Evolutionary conservation across 2,888 invertebrate genomes (phyloP).

Genomic region (Octonoba sinensis): DNA sequence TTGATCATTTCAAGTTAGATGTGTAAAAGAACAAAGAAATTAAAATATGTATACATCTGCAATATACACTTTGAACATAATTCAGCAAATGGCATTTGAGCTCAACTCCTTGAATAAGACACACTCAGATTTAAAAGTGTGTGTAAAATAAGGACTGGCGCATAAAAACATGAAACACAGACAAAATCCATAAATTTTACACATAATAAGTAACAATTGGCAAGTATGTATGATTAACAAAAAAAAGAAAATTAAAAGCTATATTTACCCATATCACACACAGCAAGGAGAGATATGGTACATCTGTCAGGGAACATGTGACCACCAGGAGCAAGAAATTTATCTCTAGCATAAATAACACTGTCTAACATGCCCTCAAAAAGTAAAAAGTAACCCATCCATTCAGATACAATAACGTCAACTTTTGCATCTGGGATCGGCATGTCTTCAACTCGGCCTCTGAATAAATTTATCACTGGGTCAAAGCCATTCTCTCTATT

Average conservation of each 20-base stretch:
- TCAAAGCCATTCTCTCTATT: constrained; percentile 81
- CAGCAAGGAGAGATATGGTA: constrained; percentile 84
- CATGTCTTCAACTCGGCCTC: constrained; percentile 89
- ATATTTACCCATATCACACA: constrained; percentile 78
- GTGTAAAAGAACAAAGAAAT: no score
- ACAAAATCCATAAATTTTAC: no score
- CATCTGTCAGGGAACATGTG: constrained; percentile 86
- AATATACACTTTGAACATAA: no score
- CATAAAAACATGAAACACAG: no score
- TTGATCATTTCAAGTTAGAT: no score
- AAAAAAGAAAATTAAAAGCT: not conserved
- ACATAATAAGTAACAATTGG: no score
- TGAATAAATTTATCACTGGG: constrained; percentile 81
- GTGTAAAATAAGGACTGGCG: no score
- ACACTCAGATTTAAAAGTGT: no score
- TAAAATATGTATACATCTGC: not conserved
- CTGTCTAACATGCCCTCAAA: constrained; percentile 98
- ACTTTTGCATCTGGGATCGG: constrained; percentile 81
- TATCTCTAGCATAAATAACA: constrained; percentile 88
- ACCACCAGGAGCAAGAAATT: constrained; percentile 83
- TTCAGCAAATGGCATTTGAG: no score
- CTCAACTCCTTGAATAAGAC: no score
- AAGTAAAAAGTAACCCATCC: constrained; percentile 98
- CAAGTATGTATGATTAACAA: no score
- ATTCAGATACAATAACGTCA: constrained; percentile 95